Conservation (phyloP, 2,113 vertebrate species). For the Onychorhynchus coronatus region DNA sequence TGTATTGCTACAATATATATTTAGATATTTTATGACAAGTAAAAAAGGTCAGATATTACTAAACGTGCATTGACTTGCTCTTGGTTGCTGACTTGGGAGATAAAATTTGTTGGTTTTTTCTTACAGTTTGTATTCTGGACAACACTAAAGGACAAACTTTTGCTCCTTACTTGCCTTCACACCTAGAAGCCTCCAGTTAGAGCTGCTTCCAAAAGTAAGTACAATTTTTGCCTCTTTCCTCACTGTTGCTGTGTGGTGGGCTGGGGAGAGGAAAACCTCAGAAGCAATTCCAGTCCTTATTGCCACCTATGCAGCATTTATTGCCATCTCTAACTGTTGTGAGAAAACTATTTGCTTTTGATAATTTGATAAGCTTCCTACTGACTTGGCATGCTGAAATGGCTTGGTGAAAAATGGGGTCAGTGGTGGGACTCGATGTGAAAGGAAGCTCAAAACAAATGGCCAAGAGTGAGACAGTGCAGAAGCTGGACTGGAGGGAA, state of each 20-base stretch:
- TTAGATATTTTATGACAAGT: background rate
- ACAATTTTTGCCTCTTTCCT: background rate
- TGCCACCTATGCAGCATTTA: background rate
- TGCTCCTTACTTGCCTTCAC: background rate
- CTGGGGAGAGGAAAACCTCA: background rate
- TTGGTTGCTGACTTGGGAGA: background rate
- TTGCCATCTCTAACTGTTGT: background rate
- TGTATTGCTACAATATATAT: accelerated
- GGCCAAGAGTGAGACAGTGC: accelerated
- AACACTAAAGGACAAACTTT: accelerated
- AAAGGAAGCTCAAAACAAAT: background rate
- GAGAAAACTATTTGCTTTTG: background rate
- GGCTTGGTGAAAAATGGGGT: background rate
- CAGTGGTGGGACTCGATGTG: accelerated
- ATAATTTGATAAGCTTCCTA: background rate
- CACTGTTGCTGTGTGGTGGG: background rate
- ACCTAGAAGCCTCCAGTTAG: background rate
- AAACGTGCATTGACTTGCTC: background rate
- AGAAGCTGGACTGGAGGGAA: background rate
- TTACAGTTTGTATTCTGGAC: background rate
- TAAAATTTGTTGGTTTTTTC: background rate
- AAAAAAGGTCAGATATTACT: background rate
- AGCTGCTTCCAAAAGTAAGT: background rate
- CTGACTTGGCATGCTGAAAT: background rate
- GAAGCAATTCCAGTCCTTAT: background rate